These are phyloP conservation scores for Mastigias papua DNA, from an alignment of 30 jellyfish, hydroid and myxozoan genomes.

Conservation along the genomic window DNA sequence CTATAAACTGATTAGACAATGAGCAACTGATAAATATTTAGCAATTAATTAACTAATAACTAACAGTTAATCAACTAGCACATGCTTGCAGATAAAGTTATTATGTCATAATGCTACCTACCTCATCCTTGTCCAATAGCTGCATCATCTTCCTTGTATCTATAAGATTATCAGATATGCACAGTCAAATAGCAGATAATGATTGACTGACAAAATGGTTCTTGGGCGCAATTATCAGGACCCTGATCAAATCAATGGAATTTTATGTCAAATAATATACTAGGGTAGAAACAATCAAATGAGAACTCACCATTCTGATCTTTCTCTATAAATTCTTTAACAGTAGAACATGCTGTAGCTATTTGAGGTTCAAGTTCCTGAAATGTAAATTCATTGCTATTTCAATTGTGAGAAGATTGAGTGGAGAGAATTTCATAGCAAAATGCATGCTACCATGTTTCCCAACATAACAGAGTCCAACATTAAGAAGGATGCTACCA, in stretches of 20 bases:
- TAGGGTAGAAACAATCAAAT: neutral
- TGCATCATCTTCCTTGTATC: constrained; percentile 19
- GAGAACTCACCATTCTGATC: constrained; percentile 52
- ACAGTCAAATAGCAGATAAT: neutral
- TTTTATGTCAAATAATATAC: too few relatives aligned
- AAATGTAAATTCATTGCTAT: neutral
- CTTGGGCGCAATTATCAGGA: too few relatives aligned
- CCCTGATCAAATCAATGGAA: too few relatives aligned
- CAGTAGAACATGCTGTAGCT: constrained; percentile 65
- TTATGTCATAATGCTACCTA: neutral
- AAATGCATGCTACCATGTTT: neutral
- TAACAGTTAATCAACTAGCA: too few relatives aligned
- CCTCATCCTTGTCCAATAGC: constrained; percentile 50
- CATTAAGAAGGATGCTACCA: too few relatives aligned
- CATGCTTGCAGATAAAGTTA: neutral
- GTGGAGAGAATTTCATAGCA: neutral
- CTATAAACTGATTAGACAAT: too few relatives aligned
- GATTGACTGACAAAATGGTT: too few relatives aligned
- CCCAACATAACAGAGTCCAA: too few relatives aligned
- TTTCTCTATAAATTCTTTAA: constrained; percentile 64
- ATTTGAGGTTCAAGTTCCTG: constrained; percentile 85
- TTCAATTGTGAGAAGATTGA: neutral
- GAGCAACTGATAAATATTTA: too few relatives aligned
- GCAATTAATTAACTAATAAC: too few relatives aligned
- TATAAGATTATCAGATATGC: neutral